Evolutionary conservation across 2,113 vertebrate species (phyloP).

Genomic region (Pampusana beccarii): DNA sequence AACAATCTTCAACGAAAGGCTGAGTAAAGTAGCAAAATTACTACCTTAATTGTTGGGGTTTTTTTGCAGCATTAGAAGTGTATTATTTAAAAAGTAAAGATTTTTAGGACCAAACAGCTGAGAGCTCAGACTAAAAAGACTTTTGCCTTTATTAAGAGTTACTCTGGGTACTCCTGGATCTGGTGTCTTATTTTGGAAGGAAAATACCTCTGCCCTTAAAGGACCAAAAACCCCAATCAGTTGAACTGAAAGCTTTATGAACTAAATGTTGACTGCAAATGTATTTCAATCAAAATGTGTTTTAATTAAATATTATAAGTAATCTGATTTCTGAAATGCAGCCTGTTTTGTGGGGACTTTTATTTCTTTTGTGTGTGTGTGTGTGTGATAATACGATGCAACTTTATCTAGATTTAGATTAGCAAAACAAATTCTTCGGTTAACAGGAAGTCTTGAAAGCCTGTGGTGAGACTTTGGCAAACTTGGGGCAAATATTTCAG

Average conservation of each 20-base stretch:
- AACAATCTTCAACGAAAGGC: constrained; percentile 87
- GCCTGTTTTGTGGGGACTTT: not conserved
- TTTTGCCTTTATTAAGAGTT: not conserved
- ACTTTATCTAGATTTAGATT: not conserved
- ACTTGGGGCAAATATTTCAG: not conserved
- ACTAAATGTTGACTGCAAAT: not conserved
- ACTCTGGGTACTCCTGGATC: not conserved
- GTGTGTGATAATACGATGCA: not conserved
- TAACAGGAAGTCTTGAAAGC: not conserved
- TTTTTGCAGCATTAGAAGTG: not conserved
- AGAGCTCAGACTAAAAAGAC: not conserved
- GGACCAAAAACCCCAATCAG: not conserved
- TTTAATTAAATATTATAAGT: constrained; percentile 30
- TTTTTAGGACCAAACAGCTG: constrained; percentile 28
- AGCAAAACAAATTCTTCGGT: not conserved
- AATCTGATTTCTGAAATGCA: not conserved
- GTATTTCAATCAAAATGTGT: constrained; percentile 11
- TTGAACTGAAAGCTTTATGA: not conserved
- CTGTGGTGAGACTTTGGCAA: not conserved
- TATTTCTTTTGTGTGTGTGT: not conserved
- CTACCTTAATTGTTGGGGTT: not conserved
- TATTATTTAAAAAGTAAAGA: constrained; percentile 21
- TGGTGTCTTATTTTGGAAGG: not conserved
- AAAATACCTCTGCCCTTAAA: not conserved
- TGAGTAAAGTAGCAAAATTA: constrained; percentile 69